These are phyloP conservation scores for Struthio camelus DNA, from an alignment of 2,113 vertebrate species.

Conservation along the genomic window DNA sequence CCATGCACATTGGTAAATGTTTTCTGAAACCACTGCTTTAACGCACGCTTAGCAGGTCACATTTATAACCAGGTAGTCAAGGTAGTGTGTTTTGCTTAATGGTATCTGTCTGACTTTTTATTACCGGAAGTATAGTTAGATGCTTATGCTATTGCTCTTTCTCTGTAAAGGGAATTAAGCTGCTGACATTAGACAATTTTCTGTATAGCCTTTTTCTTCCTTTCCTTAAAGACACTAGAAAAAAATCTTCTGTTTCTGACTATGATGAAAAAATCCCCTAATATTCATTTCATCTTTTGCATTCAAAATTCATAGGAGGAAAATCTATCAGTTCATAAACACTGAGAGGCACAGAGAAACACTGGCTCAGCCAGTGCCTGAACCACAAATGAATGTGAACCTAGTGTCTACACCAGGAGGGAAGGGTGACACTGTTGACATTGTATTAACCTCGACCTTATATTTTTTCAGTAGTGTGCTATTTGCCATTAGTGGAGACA, in stretches of 20 bases:
- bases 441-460: background rate
- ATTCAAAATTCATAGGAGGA: background rate
- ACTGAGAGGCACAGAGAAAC: background rate
- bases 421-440: background rate
- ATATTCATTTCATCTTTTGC: background rate
- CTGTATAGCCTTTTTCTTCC: background rate
- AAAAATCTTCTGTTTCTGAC: background rate
- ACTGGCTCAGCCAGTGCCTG: rapidly evolving
- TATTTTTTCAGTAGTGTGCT: background rate
- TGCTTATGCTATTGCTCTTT: background rate
- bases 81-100: conserved; percentile 14
- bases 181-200: background rate
- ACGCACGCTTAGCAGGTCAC: background rate
- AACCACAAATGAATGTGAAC: background rate
- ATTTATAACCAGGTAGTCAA: background rate
- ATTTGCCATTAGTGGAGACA: background rate
- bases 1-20: background rate
- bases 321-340: background rate
- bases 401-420: background rate
- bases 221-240: background rate
- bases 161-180: background rate
- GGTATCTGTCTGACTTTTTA: conserved; percentile 15
- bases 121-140: background rate
- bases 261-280: background rate
- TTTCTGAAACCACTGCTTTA: background rate